Evolutionary conservation across 2,888 invertebrate species (phyloP), one percentile per base, ranked within the genome.

Genomic region (Melinaea marsaeus): DNA sequence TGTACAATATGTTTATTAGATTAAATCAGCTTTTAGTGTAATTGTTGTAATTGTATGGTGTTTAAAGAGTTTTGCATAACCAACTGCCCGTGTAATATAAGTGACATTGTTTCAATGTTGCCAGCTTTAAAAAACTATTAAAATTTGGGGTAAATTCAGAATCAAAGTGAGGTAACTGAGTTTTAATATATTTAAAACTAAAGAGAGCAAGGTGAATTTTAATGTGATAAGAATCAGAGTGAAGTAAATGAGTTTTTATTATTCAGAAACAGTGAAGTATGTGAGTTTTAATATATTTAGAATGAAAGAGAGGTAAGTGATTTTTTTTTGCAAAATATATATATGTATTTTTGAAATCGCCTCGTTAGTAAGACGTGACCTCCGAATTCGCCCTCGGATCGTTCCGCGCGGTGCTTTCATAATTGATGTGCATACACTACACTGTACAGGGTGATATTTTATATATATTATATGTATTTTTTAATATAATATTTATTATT

Each of bases 371-470:
- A 68, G 67, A 67, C 72, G 66, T 86, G 87, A 87, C 86, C 88
- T 88, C 86, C 85, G 82, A 84, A 85, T 80, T 75, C 76, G 77
- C 81, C 80, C 81, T 75, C 77, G 73, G 69, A 71, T 75, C 76
- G 90, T 90, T 90, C 89, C 89, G 87, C 84, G 78, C 82, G 75
- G 80, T 88, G 89, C 81, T 73, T 85, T 79, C 80, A 83, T 90
- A 90, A 90, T 90, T 89, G 90, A 90, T 90, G 90, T 86, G 86
- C 86, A 88, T 86, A 87, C 79, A 74, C 75, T 71, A 74, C 11
- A 47, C 7, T 72, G 70, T 83, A 89, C 79, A 84, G 86, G 71
- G 22, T 80, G 86, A 1, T 32, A 33, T 9, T 32, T 55, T 37
- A 13, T 54, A 13, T 62, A 54, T 35, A 22, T 7, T 51, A 13